A percentile compares a stretch with the other conserved stretches of the same genome.
These are phyloP conservation scores for Morinoia aosen DNA, from an alignment of 2,888 invertebrate genomes.

Conservation along the genomic window DNA sequence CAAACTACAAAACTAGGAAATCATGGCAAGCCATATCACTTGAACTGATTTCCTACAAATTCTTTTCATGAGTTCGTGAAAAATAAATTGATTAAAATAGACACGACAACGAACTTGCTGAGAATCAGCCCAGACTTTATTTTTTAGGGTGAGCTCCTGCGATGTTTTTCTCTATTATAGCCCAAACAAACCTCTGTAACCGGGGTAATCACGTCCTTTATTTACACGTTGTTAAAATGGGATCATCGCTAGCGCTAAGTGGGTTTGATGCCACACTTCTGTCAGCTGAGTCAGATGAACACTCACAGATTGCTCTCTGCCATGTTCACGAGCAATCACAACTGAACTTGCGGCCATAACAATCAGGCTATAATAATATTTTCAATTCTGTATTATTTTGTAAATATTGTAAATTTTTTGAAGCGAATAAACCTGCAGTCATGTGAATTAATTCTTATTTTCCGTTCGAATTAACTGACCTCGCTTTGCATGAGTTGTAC, in stretches of 20 bases:
- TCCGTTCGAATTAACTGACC: background rate
- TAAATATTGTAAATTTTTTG: slow-evolving; percentile 7
- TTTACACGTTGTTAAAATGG: background rate
- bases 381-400: background rate
- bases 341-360: background rate
- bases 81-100: too few species aligned
- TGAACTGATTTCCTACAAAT: too few species aligned
- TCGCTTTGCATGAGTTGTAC: too few species aligned
- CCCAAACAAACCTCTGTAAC: too few species aligned
- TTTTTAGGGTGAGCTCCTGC: too few species aligned
- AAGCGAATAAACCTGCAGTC: background rate
- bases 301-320: background rate
- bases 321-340: background rate
- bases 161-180: too few species aligned
- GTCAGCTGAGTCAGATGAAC: background rate
- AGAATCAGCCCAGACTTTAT: too few species aligned
- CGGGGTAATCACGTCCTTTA: background rate
- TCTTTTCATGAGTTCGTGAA: too few species aligned
- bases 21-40: too few species aligned
- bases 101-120: too few species aligned
- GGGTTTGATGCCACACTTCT: background rate
- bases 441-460: background rate
- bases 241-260: background rate
- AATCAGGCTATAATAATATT: background rate
- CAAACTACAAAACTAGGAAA: too few species aligned